Conservation (phyloP, 2,888 invertebrate species). For the Clivina fossor region DNA sequence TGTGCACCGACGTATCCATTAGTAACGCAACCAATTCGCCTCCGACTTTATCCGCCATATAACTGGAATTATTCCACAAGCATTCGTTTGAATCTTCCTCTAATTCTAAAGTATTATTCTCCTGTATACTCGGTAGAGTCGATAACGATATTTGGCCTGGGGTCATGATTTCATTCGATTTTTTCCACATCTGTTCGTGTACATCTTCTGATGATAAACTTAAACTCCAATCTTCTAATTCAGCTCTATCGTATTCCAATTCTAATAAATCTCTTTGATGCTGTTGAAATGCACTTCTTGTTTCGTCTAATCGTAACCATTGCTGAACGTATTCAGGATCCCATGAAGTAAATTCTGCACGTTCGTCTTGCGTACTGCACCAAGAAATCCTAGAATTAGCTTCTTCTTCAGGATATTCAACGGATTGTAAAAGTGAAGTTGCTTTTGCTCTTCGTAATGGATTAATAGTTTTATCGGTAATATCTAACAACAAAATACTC, state of each 20-base stretch:
- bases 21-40: constrained; percentile 62
- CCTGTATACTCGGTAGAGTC: constrained; percentile 72
- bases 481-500: constrained; percentile 63
- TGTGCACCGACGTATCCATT: constrained; percentile 57
- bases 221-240: constrained; percentile 78
- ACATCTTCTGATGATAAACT: constrained; percentile 72
- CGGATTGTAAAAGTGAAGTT: constrained; percentile 49
- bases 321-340: constrained; percentile 76
- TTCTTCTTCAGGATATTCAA: constrained; percentile 49
- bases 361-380: constrained; percentile 62
- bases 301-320: constrained; percentile 73
- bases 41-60: constrained; percentile 67
- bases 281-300: constrained; percentile 67
- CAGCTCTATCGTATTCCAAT: constrained; percentile 73
- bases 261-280: constrained; percentile 69
- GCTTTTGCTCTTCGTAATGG: constrained; percentile 63
- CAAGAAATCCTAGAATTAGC: constrained; percentile 55
- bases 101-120: constrained; percentile 70
- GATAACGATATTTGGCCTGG: constrained; percentile 66
- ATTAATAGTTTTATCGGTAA: constrained; percentile 58
- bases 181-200: constrained; percentile 52
- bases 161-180: constrained; percentile 49
- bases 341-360: constrained; percentile 62
- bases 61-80: constrained; percentile 74
- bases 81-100: constrained; percentile 75